Evolutionary conservation across 2,888 invertebrate species (phyloP), one percentile per base, ranked within the genome.

Genomic region (Doris montereyensis): DNA sequence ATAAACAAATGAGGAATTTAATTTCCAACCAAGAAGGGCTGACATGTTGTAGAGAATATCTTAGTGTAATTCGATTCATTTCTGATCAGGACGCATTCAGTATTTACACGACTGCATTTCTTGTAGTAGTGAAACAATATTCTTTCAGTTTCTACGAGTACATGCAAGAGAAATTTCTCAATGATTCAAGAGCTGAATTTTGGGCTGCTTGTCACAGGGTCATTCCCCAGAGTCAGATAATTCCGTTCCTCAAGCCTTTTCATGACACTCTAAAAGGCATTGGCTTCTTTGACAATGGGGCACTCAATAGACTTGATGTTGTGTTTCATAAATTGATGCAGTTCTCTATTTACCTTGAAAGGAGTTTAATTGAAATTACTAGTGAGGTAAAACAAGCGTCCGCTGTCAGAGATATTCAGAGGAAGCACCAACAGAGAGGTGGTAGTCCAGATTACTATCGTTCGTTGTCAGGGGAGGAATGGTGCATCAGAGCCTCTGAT

Each of bases 161-260:
- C 17, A 52, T 79, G 24, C 67, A 62, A 62, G 8, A 28, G 13
- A 79, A 62, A 41, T 79, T 21, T 76, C 52, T 79, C 13, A 30
- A 70, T 13, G 76, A 71, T 52, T 21, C 24, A 21, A 79, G 70
- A 76, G 71, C 60, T 62, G 71, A 62, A 30, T 72, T 76, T 4
- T 79, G 79, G 79, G 79, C 79, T 21, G 62, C 60, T 10, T 79
- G 79, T 32, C 60, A 79, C 62, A 70, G 79, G 34, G 60, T 41
- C 17, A 28, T 65, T 13, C 32, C 71, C n/a, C 8, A 13, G 1
- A 26, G 26, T n/a, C 26, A 76, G 17, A 41, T 60, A n/a, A 30
- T 76, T 30, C 79, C 79, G 10, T 79, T 79, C 26, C 24, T 71
- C 5, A 32, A 41, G 13, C 32, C 79, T 0, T 75, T 76, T 65